Evolutionary conservation across 2,113 vertebrate species (phyloP).

Genomic region (Pelecanoides urinatrix): DNA sequence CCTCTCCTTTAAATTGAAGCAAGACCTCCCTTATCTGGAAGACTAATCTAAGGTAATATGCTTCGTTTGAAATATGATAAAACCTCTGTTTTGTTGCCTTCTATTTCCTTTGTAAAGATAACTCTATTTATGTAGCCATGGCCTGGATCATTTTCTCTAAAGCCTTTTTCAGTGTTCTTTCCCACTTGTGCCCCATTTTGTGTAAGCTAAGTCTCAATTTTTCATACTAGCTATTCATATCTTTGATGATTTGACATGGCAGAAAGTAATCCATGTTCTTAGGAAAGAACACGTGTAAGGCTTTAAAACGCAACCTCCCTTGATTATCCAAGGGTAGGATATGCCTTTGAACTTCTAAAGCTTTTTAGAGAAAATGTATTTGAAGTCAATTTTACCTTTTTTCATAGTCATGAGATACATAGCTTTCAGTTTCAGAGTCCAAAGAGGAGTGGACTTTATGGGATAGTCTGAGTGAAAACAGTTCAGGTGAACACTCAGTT

Average conservation of each 20-base stretch:
- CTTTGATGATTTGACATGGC: background rate
- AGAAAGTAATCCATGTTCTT: background rate
- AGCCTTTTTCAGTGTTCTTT: background rate
- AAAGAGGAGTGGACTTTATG: background rate
- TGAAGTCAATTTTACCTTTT: background rate
- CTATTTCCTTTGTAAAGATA: background rate
- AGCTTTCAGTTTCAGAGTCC: background rate
- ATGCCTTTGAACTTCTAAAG: background rate
- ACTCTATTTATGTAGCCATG: background rate
- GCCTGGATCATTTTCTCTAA: background rate
- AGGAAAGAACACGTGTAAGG: background rate
- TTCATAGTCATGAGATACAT: background rate
- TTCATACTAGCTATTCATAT: background rate
- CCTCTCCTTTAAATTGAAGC: background rate
- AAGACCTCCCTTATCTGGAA: background rate
- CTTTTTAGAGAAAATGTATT: background rate
- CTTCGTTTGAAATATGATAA: background rate
- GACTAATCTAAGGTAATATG: background rate
- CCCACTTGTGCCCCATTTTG: background rate
- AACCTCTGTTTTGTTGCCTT: rapidly evolving
- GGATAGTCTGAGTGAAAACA: background rate
- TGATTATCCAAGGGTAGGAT: background rate
- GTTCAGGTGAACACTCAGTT: background rate
- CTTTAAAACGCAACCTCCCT: background rate
- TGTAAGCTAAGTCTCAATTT: background rate